Evolutionary conservation across 2,888 invertebrate genomes (phyloP).

Genomic region (Meiosimyza decipiens): DNA sequence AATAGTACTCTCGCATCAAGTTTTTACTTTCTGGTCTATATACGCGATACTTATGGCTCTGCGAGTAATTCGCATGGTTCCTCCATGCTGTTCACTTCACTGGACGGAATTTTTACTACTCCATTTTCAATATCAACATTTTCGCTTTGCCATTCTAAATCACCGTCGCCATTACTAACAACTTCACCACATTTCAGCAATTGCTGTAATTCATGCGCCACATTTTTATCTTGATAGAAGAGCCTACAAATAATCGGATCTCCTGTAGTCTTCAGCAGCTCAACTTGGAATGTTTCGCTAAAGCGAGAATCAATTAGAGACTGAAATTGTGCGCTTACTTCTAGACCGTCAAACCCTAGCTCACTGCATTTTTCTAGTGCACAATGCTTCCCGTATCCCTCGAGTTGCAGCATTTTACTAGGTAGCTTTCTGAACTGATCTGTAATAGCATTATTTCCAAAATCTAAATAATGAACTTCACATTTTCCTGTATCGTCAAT

Average conservation of each 20-base stretch:
- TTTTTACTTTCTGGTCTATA: slow-evolving; percentile 28
- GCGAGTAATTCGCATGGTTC: slow-evolving; percentile 3
- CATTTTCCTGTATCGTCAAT: slow-evolving; percentile 80
- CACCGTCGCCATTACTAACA: not conserved
- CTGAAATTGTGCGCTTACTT: slow-evolving; percentile 73
- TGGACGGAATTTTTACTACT: slow-evolving; percentile 34
- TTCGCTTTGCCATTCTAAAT: no score
- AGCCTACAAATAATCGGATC: slow-evolving; percentile 54
- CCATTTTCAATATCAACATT: slow-evolving; percentile 1
- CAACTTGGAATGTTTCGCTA: slow-evolving; percentile 66
- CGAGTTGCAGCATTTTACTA: slow-evolving; percentile 69
- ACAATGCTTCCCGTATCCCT: slow-evolving; percentile 73
- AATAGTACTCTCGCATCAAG: not conserved
- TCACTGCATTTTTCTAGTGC: slow-evolving; percentile 67
- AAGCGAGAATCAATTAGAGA: slow-evolving; percentile 76
- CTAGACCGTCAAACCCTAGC: slow-evolving; percentile 72
- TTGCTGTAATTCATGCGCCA: slow-evolving; percentile 55
- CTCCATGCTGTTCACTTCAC: slow-evolving; percentile 31
- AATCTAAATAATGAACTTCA: slow-evolving; percentile 80
- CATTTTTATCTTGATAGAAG: slow-evolving; percentile 62
- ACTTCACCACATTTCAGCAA: slow-evolving; percentile 40
- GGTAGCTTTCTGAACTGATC: slow-evolving; percentile 73
- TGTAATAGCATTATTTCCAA: slow-evolving; percentile 73
- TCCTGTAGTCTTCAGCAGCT: slow-evolving; percentile 55
- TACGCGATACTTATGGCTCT: slow-evolving; percentile 5